Conservation (phyloP, 2,797 vertebrate species). For the Natrix natrix region DNA sequence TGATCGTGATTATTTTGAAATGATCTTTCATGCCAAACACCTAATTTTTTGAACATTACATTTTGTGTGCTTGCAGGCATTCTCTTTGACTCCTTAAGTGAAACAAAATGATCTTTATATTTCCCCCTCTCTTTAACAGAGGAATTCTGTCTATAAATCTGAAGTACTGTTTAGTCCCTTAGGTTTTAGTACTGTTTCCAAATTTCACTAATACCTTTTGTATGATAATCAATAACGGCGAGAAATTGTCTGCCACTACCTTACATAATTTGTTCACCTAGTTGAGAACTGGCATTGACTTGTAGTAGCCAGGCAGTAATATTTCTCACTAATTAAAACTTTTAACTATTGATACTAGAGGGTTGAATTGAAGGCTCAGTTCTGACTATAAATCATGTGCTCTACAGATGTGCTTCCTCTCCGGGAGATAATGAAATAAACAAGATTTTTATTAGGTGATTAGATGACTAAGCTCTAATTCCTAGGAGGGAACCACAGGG, state of each 20-base stretch:
- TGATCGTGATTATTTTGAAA: neutral
- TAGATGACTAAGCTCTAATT: neutral
- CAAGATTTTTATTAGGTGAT: conserved; percentile 48
- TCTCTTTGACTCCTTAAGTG: neutral
- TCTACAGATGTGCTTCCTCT: neutral
- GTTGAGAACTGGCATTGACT: neutral
- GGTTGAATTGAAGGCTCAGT: neutral
- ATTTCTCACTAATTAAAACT: neutral
- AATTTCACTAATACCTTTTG: neutral
- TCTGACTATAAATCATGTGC: neutral
- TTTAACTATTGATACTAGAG: neutral
- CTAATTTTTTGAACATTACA: neutral
- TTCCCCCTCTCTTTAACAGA: neutral
- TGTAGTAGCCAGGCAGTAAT: neutral
- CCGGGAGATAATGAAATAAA: conserved; percentile 50
- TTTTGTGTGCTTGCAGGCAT: neutral
- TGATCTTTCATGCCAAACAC: neutral
- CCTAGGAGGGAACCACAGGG: neutral
- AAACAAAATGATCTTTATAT: conserved; percentile 21
- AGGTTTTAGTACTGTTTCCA: neutral
- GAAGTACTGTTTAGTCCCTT: neutral
- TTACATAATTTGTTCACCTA: neutral
- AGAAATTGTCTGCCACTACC: neutral
- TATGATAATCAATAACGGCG: conserved; percentile 51
- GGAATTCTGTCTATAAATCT: neutral